Conservation (phyloP, 2,113 vertebrate species). For the Henicopernis longicauda region DNA sequence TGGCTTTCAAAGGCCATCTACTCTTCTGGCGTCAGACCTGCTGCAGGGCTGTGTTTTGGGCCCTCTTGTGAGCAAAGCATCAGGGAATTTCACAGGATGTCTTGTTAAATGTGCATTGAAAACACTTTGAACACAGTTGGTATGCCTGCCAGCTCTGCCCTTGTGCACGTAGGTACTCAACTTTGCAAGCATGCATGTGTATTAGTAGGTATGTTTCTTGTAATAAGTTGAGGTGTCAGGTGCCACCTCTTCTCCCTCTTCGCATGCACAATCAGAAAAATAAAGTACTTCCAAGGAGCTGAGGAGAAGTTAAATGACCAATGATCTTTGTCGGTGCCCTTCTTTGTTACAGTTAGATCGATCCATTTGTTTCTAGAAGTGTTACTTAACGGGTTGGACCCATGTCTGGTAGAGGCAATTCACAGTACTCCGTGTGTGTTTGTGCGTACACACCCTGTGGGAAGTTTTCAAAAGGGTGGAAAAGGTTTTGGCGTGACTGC, state of each 20-base stretch:
- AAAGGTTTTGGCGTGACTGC: neutral
- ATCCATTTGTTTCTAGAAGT: neutral
- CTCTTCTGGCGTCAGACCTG: neutral
- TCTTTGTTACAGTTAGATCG: neutral
- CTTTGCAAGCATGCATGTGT: neutral
- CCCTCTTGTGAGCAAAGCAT: neutral
- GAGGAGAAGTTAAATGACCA: neutral
- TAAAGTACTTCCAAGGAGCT: neutral
- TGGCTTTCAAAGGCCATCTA: neutral
- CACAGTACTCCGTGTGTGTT: neutral
- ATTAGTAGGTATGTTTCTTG: neutral
- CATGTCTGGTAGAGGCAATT: neutral
- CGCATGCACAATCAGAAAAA: neutral
- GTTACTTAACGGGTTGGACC: neutral
- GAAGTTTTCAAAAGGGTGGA: conserved; percentile 1
- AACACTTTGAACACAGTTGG: neutral
- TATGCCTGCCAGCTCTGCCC: neutral
- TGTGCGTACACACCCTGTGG: neutral
- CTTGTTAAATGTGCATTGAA: neutral
- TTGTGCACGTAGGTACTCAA: neutral
- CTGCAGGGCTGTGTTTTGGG: neutral
- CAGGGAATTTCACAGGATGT: neutral
- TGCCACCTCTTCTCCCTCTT: neutral
- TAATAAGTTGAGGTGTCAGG: neutral
- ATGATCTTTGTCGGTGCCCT: neutral